Evolutionary conservation across 2,888 invertebrate species (phyloP).

Genomic region (Nomada flava): DNA sequence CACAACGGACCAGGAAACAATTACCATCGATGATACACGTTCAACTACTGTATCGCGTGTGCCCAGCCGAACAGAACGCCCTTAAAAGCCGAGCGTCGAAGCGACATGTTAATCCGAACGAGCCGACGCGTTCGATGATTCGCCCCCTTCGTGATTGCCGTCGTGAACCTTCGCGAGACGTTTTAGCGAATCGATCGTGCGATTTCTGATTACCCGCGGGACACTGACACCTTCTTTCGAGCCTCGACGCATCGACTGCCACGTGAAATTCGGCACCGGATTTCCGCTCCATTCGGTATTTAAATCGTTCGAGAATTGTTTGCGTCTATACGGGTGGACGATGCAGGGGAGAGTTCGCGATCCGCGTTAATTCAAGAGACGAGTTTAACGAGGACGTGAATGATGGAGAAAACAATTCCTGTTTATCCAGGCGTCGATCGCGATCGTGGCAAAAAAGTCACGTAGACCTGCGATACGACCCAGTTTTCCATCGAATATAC

Average conservation of each 20-base stretch:
- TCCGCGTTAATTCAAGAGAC: background rate
- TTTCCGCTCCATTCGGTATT: background rate
- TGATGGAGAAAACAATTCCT: background rate
- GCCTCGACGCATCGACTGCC: background rate
- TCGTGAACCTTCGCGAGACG: slow-evolving; percentile 3
- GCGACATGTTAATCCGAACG: slow-evolving; percentile 20
- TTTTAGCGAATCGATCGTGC: background rate
- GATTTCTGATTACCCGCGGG: background rate
- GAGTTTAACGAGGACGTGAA: background rate
- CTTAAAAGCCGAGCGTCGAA: slow-evolving; percentile 17
- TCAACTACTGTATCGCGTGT: slow-evolving; percentile 34
- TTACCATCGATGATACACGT: slow-evolving; percentile 37
- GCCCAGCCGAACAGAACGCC: background rate
- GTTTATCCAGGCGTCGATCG: slow-evolving; percentile 31
- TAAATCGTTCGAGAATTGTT: background rate
- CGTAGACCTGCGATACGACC: slow-evolving; percentile 54
- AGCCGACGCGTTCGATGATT: slow-evolving; percentile 11
- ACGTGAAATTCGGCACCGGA: background rate
- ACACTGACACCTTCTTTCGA: background rate
- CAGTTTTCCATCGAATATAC: slow-evolving; percentile 47
- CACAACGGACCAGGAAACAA: slow-evolving; percentile 20
- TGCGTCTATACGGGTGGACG: background rate
- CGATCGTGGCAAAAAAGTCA: slow-evolving; percentile 41
- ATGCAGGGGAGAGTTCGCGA: background rate
- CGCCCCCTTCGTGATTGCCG: slow-evolving; percentile 4